Conservation (phyloP, 2,113 vertebrate genomes). For the Amia ocellicauda region DNA sequence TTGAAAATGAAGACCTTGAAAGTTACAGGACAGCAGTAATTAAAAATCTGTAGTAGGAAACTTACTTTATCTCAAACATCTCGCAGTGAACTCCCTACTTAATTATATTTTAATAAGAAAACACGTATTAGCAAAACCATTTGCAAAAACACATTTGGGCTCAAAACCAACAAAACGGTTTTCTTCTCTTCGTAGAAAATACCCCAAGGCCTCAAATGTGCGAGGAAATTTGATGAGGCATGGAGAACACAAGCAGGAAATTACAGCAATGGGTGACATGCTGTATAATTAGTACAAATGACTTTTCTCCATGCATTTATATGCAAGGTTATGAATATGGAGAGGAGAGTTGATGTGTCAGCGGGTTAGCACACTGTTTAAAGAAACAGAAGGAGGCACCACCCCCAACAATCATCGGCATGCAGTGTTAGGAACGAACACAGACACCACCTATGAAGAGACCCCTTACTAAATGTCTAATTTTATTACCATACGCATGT, state of each 20-base stretch:
- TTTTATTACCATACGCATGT: conserved; percentile 6
- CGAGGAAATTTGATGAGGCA: conserved; percentile 13
- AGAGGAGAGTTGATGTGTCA: background rate
- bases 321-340: conserved; percentile 18
- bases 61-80: too few species aligned
- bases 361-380: background rate
- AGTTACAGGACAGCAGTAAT: too few species aligned
- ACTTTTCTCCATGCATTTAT: background rate
- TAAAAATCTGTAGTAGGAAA: too few species aligned
- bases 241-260: conserved; percentile 13
- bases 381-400: background rate
- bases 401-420: background rate
- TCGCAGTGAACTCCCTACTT: too few species aligned
- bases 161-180: background rate
- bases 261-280: background rate
- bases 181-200: background rate
- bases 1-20: too few species aligned
- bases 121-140: background rate
- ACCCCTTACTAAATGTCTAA: background rate
- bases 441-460: background rate
- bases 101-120: too few species aligned
- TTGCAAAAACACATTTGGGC: background rate
- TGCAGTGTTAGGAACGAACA: background rate
- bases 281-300: conserved; percentile 16
- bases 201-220: conserved; percentile 27